These are phyloP conservation scores for Pachyrhynchus sulphureomaculatus DNA, from an alignment of 1,140 invertebrate genomes.

Conservation along the genomic window DNA sequence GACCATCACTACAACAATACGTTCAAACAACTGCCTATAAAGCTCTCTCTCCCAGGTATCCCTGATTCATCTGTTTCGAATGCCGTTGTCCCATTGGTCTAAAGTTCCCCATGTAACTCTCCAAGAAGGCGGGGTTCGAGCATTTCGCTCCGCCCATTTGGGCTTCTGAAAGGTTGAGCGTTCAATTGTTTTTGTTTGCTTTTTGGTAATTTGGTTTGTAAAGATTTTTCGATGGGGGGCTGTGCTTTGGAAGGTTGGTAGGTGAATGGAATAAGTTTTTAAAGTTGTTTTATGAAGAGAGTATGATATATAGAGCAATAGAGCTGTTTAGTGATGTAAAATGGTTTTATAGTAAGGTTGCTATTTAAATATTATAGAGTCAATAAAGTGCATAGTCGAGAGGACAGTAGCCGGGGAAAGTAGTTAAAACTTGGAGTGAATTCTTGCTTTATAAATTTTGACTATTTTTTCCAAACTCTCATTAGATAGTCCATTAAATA, in stretches of 20 bases:
- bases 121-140: background rate
- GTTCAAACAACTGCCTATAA: constrained; percentile 20
- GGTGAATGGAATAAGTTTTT: background rate
- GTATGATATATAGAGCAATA: too few relatives aligned
- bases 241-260: background rate
- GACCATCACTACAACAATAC: constrained; percentile 2
- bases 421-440: too few relatives aligned
- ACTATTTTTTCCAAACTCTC: too few relatives aligned
- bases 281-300: background rate
- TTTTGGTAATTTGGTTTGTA: constrained; percentile 31
- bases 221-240: constrained; percentile 16
- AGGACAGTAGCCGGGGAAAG: too few relatives aligned
- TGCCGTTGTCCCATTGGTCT: constrained; percentile 1
- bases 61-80: constrained; percentile 11
- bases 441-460: too few relatives aligned
- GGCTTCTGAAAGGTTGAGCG: constrained; percentile 2
- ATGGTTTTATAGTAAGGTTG: background rate
- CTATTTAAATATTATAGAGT: background rate
- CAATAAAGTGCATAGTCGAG: background rate
- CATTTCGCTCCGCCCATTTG: background rate
- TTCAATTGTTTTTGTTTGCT: constrained; percentile 32
- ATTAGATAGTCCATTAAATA: too few relatives aligned
- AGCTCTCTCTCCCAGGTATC: constrained; percentile 8
- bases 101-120: background rate
- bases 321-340: too few relatives aligned